Conservation (phyloP, 2,797 vertebrate genomes). For the Lutjanus campechanus region DNA sequence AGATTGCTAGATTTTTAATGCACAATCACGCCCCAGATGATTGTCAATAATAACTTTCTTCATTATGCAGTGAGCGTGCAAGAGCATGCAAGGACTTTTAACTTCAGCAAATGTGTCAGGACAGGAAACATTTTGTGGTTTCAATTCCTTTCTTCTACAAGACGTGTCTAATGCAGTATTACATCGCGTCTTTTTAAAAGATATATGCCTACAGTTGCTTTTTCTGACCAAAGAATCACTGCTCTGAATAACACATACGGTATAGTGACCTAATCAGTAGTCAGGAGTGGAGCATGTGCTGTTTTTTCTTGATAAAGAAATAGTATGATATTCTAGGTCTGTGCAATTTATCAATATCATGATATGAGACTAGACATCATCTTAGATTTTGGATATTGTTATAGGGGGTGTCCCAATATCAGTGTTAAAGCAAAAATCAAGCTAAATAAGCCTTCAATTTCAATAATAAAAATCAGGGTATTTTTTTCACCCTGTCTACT, state of each 20-base stretch:
- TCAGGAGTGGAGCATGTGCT: neutral
- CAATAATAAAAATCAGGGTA: no score
- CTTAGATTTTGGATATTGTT: no score
- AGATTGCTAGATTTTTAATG: neutral
- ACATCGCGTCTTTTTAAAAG: neutral
- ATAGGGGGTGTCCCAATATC: no score
- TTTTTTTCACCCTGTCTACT: no score
- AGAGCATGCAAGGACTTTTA: constrained; percentile 16
- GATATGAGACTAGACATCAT: no score
- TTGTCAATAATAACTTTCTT: constrained; percentile 9
- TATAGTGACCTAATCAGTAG: neutral
- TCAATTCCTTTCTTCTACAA: constrained; percentile 55
- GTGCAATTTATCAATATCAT: no score
- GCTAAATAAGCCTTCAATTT: no score
- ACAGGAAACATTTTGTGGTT: constrained; percentile 53
- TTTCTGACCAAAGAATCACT: neutral
- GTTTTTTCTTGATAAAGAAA: constrained; percentile 1
- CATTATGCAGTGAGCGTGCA: constrained; percentile 23
- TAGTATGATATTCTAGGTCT: no score
- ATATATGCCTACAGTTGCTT: neutral
- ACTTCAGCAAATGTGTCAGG: constrained; percentile 38
- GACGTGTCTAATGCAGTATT: neutral
- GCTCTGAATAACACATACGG: neutral
- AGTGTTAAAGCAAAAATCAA: no score
- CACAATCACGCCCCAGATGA: neutral